phyloP scores from a whole-genome alignment of 1,140 invertebrate genomes.

The Chionoecetes opilio region DNA sequence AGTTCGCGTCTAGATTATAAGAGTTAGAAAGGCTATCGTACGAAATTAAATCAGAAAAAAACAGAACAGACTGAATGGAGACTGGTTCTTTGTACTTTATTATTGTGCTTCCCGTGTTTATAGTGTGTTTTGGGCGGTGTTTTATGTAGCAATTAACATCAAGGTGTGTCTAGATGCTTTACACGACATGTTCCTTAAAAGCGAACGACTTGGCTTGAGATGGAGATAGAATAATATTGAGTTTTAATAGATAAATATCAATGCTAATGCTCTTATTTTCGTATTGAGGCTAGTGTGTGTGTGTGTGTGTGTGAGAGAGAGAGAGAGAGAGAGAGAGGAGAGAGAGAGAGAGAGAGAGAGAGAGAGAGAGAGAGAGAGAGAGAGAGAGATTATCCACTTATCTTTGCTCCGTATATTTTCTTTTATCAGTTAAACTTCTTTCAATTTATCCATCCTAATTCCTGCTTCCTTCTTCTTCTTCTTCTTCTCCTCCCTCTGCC shows the following conservation, averaged over 20 bases:
- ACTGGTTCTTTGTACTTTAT: neutral
- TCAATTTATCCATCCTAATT: too few relatives aligned
- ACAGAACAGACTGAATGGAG: neutral
- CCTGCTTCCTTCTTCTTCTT: too few relatives aligned
- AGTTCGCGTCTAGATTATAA: neutral
- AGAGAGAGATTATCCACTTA: too few relatives aligned
- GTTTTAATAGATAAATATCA: neutral
- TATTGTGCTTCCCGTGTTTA: neutral
- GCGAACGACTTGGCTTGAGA: neutral
- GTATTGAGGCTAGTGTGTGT: neutral
- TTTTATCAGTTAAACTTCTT: too few relatives aligned
- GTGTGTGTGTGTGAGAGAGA: neutral
- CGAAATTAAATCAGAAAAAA: neutral
- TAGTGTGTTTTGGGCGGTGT: neutral
- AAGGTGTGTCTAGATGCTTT: neutral
- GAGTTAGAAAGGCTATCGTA: neutral
- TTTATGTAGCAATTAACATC: neutral
- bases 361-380: neutral
- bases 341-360: neutral
- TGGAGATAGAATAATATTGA: neutral
- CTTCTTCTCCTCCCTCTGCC: too few relatives aligned
- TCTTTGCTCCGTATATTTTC: neutral
- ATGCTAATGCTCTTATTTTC: neutral
- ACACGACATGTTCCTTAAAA: neutral
- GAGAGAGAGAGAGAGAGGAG: neutral